Evolutionary conservation across 2,888 invertebrate genomes (phyloP).

Genomic region (Baccha elongata): DNA sequence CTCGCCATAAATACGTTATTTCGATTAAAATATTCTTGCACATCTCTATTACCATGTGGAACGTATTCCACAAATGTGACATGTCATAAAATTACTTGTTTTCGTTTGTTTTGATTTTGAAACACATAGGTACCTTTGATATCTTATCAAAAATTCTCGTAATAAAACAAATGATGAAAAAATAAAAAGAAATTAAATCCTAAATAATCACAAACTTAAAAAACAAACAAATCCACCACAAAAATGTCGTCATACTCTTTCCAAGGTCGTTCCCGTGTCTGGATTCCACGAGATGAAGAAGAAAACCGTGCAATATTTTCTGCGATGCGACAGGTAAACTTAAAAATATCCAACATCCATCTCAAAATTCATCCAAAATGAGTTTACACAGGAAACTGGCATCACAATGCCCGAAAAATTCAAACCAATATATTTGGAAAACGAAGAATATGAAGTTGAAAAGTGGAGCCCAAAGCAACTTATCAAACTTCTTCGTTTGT

Average conservation of each 20-base stretch:
- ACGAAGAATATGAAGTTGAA: constrained; percentile 73
- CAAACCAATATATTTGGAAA: constrained; percentile 69
- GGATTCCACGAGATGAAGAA: constrained; percentile 75
- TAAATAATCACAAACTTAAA: neutral
- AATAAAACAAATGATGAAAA: no score
- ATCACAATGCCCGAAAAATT: constrained; percentile 72
- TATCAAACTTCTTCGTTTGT: constrained; percentile 75
- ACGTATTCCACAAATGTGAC: constrained; percentile 22
- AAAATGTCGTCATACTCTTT: constrained; percentile 76
- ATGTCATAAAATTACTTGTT: neutral
- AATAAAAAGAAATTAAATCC: no score
- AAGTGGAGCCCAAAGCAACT: constrained; percentile 75
- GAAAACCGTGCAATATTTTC: constrained; percentile 75
- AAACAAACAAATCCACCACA: neutral
- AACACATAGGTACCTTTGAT: no score
- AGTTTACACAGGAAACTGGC: constrained; percentile 61
- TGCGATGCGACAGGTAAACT: constrained; percentile 67
- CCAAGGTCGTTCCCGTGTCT: constrained; percentile 74
- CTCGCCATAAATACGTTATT: no score
- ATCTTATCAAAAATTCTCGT: no score
- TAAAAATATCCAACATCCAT: no score
- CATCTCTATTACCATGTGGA: constrained; percentile 9
- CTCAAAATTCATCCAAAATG: neutral
- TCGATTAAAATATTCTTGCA: no score
- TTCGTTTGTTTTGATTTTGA: neutral